Evolutionary conservation across 2,113 vertebrate species (phyloP), one percentile per base, ranked within the genome.

Genomic region (Caloenas nicobarica): DNA sequence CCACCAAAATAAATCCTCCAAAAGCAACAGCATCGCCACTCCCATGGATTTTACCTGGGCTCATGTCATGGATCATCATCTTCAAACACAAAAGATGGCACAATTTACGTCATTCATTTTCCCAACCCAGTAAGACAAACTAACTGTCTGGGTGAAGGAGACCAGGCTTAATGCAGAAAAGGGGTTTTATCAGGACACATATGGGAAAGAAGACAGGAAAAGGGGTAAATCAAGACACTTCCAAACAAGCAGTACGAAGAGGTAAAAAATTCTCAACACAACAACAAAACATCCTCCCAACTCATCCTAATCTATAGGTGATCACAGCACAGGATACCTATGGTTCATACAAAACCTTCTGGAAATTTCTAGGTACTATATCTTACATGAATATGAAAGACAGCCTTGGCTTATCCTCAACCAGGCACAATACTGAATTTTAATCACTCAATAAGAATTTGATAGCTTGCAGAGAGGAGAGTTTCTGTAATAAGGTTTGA

Each of bases 401-500:
- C 34, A 79, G 77, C 12, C 57, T 44, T 26, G 7, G 66, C 54
- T 87, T 91, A 65, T 71, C 86, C 92, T 91, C 89, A 89, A 77
- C 88, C 74, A 87, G 94, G 46, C 68, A 79, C 72, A 78, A 23
- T 51, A 15, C 51, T 74, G 89, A 81, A 96, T 95, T 95, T 95
- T 86, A 96, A 95, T 94, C 64, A 57, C 64, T 83, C 10, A 28
- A 16, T 9, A 11, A 42, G 91, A 56, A 24, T 51, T 29, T 50
- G 70, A 82, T 44, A 73, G 69, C 88, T 86, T 14, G n/a, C 83
- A 19, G 82, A 93, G 87, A 88, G 9, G 72, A 96, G 70, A 89
- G 46, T 34, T 94, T 86, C 73, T 66, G 70, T 88, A 83, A 87
- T 76, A 69, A 83, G 54, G 79, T 94, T 94, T 96, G 91, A 91